Evolutionary conservation across 92 coral and sea anemone genomes (phyloP), one percentile per base, ranked within the genome.

Genomic region (Meandrina meandrites): DNA sequence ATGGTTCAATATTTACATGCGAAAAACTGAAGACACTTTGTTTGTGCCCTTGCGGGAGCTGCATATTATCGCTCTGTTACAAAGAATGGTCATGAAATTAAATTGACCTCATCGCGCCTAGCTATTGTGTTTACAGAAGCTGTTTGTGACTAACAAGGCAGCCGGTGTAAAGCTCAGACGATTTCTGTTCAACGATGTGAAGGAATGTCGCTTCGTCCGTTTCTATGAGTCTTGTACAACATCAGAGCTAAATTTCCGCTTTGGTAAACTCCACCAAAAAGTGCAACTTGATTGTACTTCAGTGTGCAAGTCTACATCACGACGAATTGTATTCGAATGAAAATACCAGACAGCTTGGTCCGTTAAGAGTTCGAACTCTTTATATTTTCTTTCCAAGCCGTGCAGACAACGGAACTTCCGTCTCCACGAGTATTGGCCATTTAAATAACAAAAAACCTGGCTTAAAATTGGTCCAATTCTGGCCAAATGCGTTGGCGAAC

Each of bases 401-500:
- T 48, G 30, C 66, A 85, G 76, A n/a, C 18, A 60, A 19, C 75
- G 32, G 47, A 77, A 64, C 82, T 85, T 85, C 88, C 88, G 88
- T 73, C 48, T 31, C 48, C 30, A 54, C 21, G 60, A 62, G 74
- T 56, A 45, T 35, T 19, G 12, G 24, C 58, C 64, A 77, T 45
- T 85, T 76, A 30, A 85, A 85, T 76, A 76, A 58, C 75, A 84
- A 76, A 85, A 77, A 62, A 6, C 37, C 34, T 1, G 57, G 35
- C 42, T 13, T 47, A 9, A 48, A 42, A 57, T 27, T 22, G 47
- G 48, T 22, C 30, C 1, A 60, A 60, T 13, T 60, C 68, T 6
- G 9, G 40, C 17, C 82, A 60, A 30, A 76, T 64, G 88, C 88
- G 88, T 85, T 48, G 88, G 88, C 88, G 88, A 19, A 14, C 27